A percentile compares a stretch with the other conserved stretches of the same genome.
phyloP scores from a whole-genome alignment of 2,888 invertebrate species.

The Chloromyia formosa region DNA sequence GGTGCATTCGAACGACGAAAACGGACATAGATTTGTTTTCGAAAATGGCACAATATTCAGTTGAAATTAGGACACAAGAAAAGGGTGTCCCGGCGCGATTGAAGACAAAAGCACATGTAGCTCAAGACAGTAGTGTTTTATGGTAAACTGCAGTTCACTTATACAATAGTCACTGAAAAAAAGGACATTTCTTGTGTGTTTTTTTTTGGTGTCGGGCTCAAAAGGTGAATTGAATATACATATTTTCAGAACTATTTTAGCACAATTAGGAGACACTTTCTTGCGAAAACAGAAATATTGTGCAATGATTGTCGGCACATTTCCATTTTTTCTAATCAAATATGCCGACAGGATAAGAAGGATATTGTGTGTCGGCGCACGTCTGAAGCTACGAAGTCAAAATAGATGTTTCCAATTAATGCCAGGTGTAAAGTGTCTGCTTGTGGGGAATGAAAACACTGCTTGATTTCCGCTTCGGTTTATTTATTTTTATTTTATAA shows the following conservation, averaged over 20 bases:
- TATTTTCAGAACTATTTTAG: constrained; percentile 13
- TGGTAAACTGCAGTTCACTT: constrained; percentile 5
- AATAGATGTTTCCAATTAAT: too few species aligned
- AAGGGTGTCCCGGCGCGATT: constrained; percentile 34
- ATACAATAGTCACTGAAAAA: neutral
- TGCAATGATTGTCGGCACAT: constrained; percentile 16
- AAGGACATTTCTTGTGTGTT: neutral
- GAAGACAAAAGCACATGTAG: constrained; percentile 19
- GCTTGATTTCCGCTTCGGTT: too few species aligned
- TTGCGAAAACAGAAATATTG: constrained; percentile 18
- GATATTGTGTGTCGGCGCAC: constrained; percentile 12
- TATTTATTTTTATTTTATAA: too few species aligned
- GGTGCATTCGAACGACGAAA: neutral
- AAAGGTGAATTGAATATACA: constrained; percentile 2
- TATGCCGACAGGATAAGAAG: constrained; percentile 31
- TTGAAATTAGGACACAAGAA: constrained; percentile 41
- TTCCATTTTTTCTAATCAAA: neutral
- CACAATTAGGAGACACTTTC: constrained; percentile 9
- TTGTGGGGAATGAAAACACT: too few species aligned
- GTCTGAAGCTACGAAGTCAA: neutral
- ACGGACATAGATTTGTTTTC: neutral
- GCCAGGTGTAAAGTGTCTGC: too few species aligned
- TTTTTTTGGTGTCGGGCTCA: constrained; percentile 1
- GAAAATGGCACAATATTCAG: constrained; percentile 39
- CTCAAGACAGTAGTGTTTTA: constrained; percentile 42